Percentiles rank a stretch among this genome's conserved stretches.
These are phyloP conservation scores for Colletes latitarsis DNA, from an alignment of 1,140 invertebrate genomes.

Conservation along the genomic window DNA sequence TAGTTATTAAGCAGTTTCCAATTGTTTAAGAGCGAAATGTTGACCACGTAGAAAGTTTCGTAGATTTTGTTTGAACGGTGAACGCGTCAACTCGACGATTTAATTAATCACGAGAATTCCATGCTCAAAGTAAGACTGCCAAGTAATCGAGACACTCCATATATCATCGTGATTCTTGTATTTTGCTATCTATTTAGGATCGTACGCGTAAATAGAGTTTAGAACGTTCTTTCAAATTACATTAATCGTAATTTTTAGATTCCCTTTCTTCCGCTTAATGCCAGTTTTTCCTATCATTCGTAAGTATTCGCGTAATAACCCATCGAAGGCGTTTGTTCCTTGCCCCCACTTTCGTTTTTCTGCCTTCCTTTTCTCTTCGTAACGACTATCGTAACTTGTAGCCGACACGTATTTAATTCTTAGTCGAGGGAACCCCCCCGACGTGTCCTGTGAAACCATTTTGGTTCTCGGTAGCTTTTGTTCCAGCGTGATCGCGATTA, in stretches of 20 bases:
- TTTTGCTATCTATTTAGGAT: constrained; percentile 46
- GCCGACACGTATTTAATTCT: neutral
- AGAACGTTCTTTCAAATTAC: constrained; percentile 3
- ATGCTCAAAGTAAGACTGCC: constrained; percentile 78
- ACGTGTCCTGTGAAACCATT: too few relatives aligned
- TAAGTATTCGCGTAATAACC: constrained; percentile 19
- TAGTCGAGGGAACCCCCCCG: too few relatives aligned
- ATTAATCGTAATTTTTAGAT: neutral
- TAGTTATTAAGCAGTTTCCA: too few relatives aligned
- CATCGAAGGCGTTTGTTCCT: constrained; percentile 9
- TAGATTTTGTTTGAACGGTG: too few relatives aligned
- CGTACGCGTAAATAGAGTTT: constrained; percentile 35
- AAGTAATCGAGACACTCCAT: constrained; percentile 62
- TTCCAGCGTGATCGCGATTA: neutral
- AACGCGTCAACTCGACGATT: neutral
- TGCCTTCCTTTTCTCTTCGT: too few relatives aligned
- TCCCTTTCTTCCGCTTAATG: neutral
- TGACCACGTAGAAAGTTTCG: too few relatives aligned
- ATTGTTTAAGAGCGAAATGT: too few relatives aligned
- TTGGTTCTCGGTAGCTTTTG: neutral
- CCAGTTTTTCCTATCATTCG: neutral
- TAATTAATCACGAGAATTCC: constrained; percentile 17
- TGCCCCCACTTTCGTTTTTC: neutral
- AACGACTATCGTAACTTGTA: neutral
- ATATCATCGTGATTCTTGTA: constrained; percentile 44